A percentile compares a stretch with the other conserved stretches of the same genome.
Conservation (phyloP, 2,113 vertebrate genomes). For the Tychaedon coryphoeus region DNA sequence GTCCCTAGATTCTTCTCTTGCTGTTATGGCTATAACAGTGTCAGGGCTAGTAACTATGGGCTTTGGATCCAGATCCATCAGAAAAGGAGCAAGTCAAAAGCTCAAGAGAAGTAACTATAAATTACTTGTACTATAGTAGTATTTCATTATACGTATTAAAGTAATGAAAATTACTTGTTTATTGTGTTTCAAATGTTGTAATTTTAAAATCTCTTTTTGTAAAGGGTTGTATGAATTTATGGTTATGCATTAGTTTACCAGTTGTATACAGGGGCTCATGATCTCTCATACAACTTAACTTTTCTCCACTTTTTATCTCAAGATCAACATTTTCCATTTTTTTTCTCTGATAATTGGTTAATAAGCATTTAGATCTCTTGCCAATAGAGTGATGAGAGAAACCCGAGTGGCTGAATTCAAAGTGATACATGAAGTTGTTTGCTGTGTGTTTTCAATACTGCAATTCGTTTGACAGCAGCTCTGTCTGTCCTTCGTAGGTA, state of each 20-base stretch:
- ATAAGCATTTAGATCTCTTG: not conserved
- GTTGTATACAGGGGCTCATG: not conserved
- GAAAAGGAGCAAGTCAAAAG: not conserved
- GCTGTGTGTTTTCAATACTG: not conserved
- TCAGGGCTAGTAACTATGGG: not conserved
- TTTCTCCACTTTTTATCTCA: not conserved
- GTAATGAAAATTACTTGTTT: not conserved
- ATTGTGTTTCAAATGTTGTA: not conserved
- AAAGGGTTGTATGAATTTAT: not conserved
- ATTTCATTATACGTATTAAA: not conserved
- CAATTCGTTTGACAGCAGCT: not conserved
- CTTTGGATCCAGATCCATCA: not conserved
- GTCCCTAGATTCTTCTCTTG: not conserved
- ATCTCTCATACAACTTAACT: not conserved
- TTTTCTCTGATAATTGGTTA: not conserved
- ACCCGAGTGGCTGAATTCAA: not conserved
- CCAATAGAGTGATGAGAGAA: not conserved
- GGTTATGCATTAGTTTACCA: not conserved
- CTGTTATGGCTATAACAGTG: not conserved
- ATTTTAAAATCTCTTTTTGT: rapidly evolving
- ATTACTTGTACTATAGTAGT: not conserved
- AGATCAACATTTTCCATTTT: not conserved
- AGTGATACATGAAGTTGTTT: not conserved
- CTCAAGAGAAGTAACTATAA: not conserved
- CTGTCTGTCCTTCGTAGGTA: not conserved